Conservation (phyloP, 2,113 vertebrate genomes). For the Heterotilapia buettikoferi region DNA sequence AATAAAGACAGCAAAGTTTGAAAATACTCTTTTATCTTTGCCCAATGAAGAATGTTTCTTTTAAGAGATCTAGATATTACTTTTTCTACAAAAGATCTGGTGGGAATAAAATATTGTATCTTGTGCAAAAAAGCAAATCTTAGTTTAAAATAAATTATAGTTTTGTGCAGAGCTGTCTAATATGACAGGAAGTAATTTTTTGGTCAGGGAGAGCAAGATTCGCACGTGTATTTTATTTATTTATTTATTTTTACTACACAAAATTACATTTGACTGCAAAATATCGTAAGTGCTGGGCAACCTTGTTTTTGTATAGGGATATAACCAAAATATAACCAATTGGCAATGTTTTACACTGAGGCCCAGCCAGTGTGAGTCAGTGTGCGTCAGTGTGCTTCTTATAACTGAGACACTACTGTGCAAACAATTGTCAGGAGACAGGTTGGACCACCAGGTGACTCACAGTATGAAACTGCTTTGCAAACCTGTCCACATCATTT, state of each 20-base stretch:
- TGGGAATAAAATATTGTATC: background rate
- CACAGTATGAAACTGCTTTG: background rate
- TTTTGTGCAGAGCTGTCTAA: background rate
- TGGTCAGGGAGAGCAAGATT: background rate
- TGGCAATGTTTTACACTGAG: background rate
- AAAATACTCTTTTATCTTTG: background rate
- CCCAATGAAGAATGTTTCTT: background rate
- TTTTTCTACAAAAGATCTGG: background rate
- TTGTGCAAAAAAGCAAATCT: background rate
- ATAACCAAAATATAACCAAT: background rate
- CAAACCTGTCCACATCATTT: background rate
- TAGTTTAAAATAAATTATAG: rapidly evolving
- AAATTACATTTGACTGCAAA: background rate
- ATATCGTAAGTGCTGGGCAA: background rate
- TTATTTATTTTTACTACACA: background rate
- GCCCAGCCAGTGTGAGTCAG: background rate
- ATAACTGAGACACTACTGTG: background rate
- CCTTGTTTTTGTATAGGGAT: background rate
- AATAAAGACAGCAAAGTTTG: background rate
- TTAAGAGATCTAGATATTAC: background rate
- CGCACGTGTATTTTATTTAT: background rate
- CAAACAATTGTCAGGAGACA: background rate
- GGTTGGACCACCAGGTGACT: background rate
- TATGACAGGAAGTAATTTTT: background rate
- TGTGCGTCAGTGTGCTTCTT: background rate